Percentiles rank a stretch among this genome's conserved stretches.
Conservation (phyloP, 2,888 invertebrate genomes). For the Zygogramma bicolorata region DNA sequence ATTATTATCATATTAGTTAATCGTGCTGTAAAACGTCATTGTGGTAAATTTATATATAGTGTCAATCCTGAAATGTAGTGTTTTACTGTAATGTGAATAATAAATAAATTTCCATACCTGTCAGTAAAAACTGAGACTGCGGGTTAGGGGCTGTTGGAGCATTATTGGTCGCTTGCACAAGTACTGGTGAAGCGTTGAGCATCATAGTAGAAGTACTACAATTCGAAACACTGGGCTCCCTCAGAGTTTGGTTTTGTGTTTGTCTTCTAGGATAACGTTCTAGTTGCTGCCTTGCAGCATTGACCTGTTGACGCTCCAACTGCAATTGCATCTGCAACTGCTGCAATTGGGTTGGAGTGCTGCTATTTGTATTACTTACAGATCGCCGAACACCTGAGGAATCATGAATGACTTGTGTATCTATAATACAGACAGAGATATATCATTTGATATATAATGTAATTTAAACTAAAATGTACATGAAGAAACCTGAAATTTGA, state of each 20-base stretch:
- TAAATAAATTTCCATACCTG: constrained; percentile 55
- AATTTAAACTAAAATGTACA: no score
- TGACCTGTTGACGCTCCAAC: constrained; percentile 89
- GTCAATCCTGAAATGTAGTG: no score
- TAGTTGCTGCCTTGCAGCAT: constrained; percentile 87
- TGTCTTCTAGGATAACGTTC: constrained; percentile 89
- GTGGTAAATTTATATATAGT: no score
- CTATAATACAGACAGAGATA: no score
- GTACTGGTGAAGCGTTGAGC: constrained; percentile 62
- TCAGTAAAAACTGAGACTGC: constrained; percentile 62
- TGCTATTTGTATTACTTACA: constrained; percentile 69
- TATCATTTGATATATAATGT: no score
- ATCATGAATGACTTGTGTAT: no score
- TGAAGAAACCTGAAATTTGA: no score
- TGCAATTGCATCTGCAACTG: constrained; percentile 97
- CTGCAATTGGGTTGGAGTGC: constrained; percentile 85
- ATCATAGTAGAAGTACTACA: constrained; percentile 59
- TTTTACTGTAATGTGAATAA: no score
- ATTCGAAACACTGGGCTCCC: constrained; percentile 56
- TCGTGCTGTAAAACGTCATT: no score
- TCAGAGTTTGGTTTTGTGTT: constrained; percentile 70
- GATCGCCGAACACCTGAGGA: constrained; percentile 79
- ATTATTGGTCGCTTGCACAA: constrained; percentile 59
- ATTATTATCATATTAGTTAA: no score
- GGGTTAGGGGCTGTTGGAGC: constrained; percentile 59